These are phyloP conservation scores for Papilio gigon DNA, from an alignment of 2,888 invertebrate genomes.

Conservation along the genomic window DNA sequence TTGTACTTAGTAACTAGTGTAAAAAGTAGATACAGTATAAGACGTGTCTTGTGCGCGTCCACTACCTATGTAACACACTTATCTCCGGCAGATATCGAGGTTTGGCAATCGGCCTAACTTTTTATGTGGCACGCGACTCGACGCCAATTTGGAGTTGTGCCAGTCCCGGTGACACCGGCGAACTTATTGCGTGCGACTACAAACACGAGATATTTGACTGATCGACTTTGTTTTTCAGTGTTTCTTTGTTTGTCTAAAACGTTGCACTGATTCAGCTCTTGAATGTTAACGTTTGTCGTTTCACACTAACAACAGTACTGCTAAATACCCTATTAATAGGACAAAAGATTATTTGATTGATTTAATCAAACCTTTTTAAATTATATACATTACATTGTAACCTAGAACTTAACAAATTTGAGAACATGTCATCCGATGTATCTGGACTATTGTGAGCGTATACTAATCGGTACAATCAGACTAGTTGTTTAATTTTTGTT, in stretches of 20 bases:
- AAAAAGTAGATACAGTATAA: neutral
- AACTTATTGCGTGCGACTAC: slow-evolving; percentile 37
- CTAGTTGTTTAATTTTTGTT: too few species aligned
- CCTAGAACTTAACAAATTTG: too few species aligned
- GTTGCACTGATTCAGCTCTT: neutral
- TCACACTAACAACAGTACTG: too few species aligned
- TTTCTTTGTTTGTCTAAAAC: neutral
- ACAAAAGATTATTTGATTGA: too few species aligned
- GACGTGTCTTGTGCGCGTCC: neutral
- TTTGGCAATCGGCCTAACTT: slow-evolving; percentile 42
- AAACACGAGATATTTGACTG: slow-evolving; percentile 25
- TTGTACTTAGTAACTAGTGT: neutral
- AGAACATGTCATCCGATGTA: too few species aligned
- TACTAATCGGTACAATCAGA: too few species aligned
- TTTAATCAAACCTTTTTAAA: too few species aligned
- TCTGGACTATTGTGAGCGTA: too few species aligned
- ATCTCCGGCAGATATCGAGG: slow-evolving; percentile 37
- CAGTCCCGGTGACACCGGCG: slow-evolving; percentile 32
- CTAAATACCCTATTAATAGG: too few species aligned
- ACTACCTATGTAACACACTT: slow-evolving; percentile 36
- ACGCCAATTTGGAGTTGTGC: slow-evolving; percentile 41
- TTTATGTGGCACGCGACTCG: slow-evolving; percentile 38
- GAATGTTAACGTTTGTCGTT: neutral
- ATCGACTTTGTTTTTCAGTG: slow-evolving; percentile 22
- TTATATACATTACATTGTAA: too few species aligned